Evolutionary conservation across 1,140 invertebrate species (phyloP), one percentile per base, ranked within the genome.

Genomic region (Danaus melanippus): DNA sequence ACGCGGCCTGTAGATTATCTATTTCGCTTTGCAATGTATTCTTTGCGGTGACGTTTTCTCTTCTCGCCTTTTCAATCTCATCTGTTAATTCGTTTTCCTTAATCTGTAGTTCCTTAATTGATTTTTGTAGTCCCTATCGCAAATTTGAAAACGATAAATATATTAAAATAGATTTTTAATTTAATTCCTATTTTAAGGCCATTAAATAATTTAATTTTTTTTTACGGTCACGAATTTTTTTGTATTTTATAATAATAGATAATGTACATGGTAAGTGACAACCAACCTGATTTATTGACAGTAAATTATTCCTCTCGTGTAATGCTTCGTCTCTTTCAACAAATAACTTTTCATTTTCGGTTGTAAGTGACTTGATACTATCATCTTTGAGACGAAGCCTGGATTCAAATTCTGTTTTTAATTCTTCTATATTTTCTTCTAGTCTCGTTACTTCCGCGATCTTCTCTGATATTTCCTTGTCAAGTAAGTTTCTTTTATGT

Each of bases 1-100:
- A 77, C 61, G 89, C 79, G 52, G 66, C 61, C 64, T 74, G 75
- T 46, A 90, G 65, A 39, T 70, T 61, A 46, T 80, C 70, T 53
- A 89, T 76, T 68, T 88, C 79, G 55, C 67, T 59, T 53, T 69
- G 79, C 42, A 85, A 59, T 41, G 64, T 57, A 51, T 54, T 62
- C 46, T 67, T 61, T n/a, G 75, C 60, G 41, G 59, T 62, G 41
- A 58, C 60, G 58, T 73, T 74, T 55, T 81, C 74, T 50, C 60
- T 67, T 42, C 61, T 50, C 21, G 64, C 43, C 4, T 50, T 59
- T 17, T 74, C 59, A 42, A 68, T 56, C 21, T 73, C 55, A 40
- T 50, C 51, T 17, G 56, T 69, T 47, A 79, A 62, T 50, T 65
- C 63, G 50, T 56, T 48, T 50, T 69, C 47, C 7, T 53, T 57